Percentiles rank a stretch among this genome's conserved stretches.
These are phyloP conservation scores for Urocitellus parryii DNA, from an alignment of 2,113 vertebrate species.

Conservation along the genomic window DNA sequence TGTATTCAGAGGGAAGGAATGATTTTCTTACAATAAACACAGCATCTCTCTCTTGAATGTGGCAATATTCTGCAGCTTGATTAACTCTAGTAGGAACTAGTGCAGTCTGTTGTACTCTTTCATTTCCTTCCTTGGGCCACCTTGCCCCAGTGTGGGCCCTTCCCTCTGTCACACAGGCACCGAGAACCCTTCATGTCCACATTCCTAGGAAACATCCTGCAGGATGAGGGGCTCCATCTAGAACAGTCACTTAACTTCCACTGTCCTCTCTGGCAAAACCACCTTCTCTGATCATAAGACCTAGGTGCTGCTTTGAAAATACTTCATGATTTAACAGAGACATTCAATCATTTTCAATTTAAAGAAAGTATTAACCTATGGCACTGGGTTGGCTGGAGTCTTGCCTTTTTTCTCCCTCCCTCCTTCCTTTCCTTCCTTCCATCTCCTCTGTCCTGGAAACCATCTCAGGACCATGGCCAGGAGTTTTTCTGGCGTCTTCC, in stretches of 20 bases:
- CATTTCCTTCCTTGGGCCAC: background rate
- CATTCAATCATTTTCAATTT: background rate
- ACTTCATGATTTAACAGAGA: background rate
- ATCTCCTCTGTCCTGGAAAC: background rate
- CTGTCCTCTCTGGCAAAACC: background rate
- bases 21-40: background rate
- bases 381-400: background rate
- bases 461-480: background rate
- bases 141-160: background rate
- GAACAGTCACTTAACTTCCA: background rate
- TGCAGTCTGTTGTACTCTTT: background rate
- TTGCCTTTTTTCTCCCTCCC: background rate
- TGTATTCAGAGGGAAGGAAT: background rate
- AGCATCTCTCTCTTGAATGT: background rate
- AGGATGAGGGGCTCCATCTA: too few relatives aligned
- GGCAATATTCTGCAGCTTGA: background rate
- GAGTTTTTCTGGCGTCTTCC: background rate
- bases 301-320: background rate
- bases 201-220: background rate
- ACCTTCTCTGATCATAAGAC: background rate
- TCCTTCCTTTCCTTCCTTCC: background rate
- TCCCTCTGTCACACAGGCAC: background rate
- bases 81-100: background rate
- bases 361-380: background rate
- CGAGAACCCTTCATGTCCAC: background rate